Base-by-base conservation (phyloP, 1,140 invertebrate species). In the Scaptodrosophila lebanonensis region DNA sequence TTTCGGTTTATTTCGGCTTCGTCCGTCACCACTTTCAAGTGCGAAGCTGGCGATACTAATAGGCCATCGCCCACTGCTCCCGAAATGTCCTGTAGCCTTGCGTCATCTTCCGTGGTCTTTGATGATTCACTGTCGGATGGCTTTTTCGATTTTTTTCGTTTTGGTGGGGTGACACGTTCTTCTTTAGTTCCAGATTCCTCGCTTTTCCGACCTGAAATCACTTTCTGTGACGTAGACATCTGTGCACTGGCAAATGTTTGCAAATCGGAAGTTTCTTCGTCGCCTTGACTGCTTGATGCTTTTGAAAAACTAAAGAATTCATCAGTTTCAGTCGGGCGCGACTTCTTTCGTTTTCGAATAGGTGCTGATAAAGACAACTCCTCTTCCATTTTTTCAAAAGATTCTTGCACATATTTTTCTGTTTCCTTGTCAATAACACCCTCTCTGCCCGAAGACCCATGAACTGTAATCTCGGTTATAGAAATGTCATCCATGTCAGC, bases 401-500 rank as follows among this genome's bases (percentile, higher is more conserved):
- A 72, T 27, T 67, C 45, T 39, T 82, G 68, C 0, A 63, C 69
- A 48, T 56, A 88, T 6, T 86, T 72, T 40, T 88, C 85, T 0
- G 82, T 85, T 60, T 87, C 72, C 16, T 72, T 86, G 42, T 89
- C 88, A 3, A 88, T 57, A 9, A 86, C 85, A 0, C 70, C 84
- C 4, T 85, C 86, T 8, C 68, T 70, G 0, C 87, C 88, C n/a
- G 88, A 88, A 1, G 86, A 54, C 2, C 88, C 87, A 16, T 87
- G 84, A n/a, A 88, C 76, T 6, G 87, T 88, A 27, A 88, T 87
- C 83, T 92, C 91, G 29, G 92, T 92, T 42, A 94, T 91, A 7
- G 93, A 94, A 39, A 95, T 92, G 76, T 95, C 94, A 84, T 96
- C 95, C 30, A 96, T 88, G 62, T 95, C 94, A 0, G 93, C 94